Conservation (phyloP, 35 echinoderm and acorn worm genomes). For the Chiridota heheva region DNA sequence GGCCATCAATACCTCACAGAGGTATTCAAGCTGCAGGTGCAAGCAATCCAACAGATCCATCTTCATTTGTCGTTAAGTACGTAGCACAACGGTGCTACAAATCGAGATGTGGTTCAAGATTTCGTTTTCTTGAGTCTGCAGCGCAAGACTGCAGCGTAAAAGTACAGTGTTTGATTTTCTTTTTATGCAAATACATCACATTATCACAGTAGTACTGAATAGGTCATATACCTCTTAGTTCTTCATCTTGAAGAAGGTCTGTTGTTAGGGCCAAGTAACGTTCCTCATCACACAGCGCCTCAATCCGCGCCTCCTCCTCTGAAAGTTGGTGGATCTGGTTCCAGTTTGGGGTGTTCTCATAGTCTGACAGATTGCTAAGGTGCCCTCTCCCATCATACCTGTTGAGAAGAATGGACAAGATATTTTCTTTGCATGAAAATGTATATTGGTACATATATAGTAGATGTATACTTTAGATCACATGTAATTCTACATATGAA, state of each 20-base stretch:
- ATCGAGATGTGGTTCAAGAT: too few relatives aligned
- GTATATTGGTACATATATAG: neutral
- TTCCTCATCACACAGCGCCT: constrained; percentile 91
- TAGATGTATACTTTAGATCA: too few relatives aligned
- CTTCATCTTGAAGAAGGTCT: constrained; percentile 89
- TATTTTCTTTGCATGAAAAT: neutral
- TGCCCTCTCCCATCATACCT: constrained; percentile 95
- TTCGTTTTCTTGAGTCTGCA: too few relatives aligned
- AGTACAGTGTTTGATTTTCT: too few relatives aligned
- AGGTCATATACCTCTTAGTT: constrained; percentile 69
- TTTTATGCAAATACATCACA: too few relatives aligned
- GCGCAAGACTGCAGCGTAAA: too few relatives aligned
- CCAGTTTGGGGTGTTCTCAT: constrained; percentile 55
- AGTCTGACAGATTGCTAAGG: constrained; percentile 76
- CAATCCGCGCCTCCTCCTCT: constrained; percentile 75
- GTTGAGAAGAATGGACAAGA: constrained; percentile 13
- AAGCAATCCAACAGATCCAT: too few relatives aligned
- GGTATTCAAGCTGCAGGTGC: too few relatives aligned
- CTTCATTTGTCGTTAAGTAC: too few relatives aligned
- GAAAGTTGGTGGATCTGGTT: constrained; percentile 63
- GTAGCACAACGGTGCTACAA: too few relatives aligned
- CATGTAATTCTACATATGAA: neutral
- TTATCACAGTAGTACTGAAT: too few relatives aligned
- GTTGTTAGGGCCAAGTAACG: constrained; percentile 83
- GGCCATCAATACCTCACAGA: too few relatives aligned